These are phyloP conservation scores for Trochalopteron elliotii DNA, from an alignment of 2,113 vertebrate genomes.

Conservation along the genomic window DNA sequence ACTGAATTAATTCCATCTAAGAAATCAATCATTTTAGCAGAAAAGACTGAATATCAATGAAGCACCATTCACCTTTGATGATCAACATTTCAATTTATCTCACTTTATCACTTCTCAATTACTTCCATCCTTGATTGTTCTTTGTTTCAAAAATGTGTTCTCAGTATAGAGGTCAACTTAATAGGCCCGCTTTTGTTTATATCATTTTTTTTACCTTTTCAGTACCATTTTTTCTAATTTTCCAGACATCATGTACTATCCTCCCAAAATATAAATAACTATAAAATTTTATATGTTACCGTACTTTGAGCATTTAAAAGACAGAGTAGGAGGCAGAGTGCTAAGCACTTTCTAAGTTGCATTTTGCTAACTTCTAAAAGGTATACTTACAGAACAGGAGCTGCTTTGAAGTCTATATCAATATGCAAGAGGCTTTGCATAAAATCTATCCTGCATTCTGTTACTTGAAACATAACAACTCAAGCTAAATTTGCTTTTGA, in stretches of 20 bases:
- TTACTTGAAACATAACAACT: background rate
- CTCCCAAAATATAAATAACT: background rate
- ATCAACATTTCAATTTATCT: background rate
- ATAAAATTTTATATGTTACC: background rate
- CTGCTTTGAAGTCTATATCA: background rate
- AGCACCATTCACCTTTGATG: background rate
- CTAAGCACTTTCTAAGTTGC: background rate
- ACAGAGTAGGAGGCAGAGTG: background rate
- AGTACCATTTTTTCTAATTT: background rate
- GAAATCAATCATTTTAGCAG: background rate
- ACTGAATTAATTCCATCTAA: background rate
- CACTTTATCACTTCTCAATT: background rate
- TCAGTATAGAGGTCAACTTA: background rate
- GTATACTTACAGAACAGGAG: background rate
- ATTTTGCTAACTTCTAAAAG: background rate
- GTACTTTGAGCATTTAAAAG: background rate
- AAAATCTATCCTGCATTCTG: background rate
- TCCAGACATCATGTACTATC: background rate
- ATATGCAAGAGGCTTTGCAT: background rate
- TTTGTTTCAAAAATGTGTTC: background rate
- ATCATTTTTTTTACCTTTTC: background rate
- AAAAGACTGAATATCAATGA: background rate
- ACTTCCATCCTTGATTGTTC: background rate
- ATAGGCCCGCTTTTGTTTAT: background rate
- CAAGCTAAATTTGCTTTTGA: background rate